Evolutionary conservation across 2,888 invertebrate species (phyloP).

Genomic region (Desoria tigrina): DNA sequence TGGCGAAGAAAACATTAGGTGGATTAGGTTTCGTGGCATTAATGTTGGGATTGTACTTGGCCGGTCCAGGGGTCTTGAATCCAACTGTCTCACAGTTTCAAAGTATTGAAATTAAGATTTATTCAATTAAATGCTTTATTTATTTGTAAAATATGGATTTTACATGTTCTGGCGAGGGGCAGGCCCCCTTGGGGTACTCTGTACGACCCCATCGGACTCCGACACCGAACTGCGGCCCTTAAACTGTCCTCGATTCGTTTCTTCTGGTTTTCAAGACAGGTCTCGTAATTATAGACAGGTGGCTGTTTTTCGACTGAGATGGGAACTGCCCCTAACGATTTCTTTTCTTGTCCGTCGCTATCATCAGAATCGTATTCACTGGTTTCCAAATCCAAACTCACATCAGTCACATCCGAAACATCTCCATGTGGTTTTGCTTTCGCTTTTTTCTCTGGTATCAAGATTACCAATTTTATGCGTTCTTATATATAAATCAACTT

Average conservation of each 20-base stretch:
- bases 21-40: slow-evolving; percentile 20
- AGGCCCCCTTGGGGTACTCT: slow-evolving; percentile 21
- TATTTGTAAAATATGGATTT: neutral
- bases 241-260: slow-evolving; percentile 31
- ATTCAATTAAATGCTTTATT: neutral
- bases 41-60: slow-evolving; percentile 30
- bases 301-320: neutral
- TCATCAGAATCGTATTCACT: neutral
- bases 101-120: neutral
- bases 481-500: neutral
- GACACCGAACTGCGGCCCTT: slow-evolving; percentile 21
- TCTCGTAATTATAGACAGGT: slow-evolving; percentile 18
- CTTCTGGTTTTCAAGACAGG: slow-evolving; percentile 25
- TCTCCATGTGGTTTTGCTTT: neutral
- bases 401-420: neutral
- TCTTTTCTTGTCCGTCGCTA: neutral
- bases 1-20: slow-evolving; percentile 20
- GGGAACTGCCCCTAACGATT: neutral
- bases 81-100: slow-evolving; percentile 22
- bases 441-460: neutral
- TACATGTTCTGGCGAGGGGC: slow-evolving; percentile 35
- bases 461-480: neutral
- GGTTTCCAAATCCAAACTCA: neutral
- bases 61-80: slow-evolving; percentile 33
- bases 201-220: slow-evolving; percentile 38